Evolutionary conservation across 2,797 vertebrate species (phyloP).

Genomic region (Spinus olivaceus): DNA sequence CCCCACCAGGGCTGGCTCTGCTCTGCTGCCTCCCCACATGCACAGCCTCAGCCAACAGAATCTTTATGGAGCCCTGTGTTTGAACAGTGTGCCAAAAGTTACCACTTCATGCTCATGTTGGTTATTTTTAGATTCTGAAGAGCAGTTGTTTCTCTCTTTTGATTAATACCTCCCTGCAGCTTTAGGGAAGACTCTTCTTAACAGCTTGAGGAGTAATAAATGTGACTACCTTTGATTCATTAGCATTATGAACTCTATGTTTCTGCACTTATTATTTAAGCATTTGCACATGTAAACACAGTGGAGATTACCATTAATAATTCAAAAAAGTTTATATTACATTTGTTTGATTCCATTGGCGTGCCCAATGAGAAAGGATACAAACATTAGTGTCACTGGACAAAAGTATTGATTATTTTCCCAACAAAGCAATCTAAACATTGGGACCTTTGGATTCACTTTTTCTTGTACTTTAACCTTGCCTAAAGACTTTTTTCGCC

Average conservation of each 20-base stretch:
- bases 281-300: background rate
- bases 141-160: background rate
- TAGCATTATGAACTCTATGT: background rate
- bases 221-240: constrained; percentile 14
- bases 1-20: background rate
- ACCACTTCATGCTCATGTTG: background rate
- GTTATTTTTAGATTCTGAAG: constrained; percentile 16
- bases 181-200: background rate
- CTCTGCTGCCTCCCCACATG: background rate
- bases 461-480: background rate
- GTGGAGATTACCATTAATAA: background rate
- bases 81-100: background rate
- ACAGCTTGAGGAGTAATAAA: background rate
- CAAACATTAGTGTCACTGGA: background rate
- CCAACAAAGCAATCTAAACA: background rate
- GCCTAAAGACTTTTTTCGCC: background rate
- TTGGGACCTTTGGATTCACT: background rate
- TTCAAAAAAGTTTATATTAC: background rate
- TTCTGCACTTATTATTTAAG: background rate
- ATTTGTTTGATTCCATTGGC: background rate
- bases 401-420: background rate
- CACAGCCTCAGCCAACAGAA: background rate
- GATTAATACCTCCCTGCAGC: background rate
- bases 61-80: background rate
- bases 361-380: background rate